These are phyloP conservation scores for Melanostoma scalare DNA, from an alignment of 2,888 invertebrate genomes.

Conservation along the genomic window DNA sequence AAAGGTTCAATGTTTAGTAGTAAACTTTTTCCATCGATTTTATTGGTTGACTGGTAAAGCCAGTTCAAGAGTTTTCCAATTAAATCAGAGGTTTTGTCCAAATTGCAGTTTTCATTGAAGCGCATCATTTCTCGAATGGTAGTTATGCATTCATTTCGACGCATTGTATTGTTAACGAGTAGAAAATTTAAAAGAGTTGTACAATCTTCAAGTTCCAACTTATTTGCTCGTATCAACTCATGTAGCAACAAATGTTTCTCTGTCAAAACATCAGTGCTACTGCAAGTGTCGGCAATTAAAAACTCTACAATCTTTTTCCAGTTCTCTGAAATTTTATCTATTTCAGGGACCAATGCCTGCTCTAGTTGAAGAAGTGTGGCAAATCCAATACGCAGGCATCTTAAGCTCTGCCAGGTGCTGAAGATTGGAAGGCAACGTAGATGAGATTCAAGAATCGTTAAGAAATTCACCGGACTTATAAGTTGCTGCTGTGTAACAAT, in stretches of 20 bases:
- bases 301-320: constrained; percentile 76
- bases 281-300: constrained; percentile 76
- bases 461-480: constrained; percentile 76
- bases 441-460: constrained; percentile 74
- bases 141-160: constrained; percentile 78
- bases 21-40: constrained; percentile 75
- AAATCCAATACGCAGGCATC: constrained; percentile 75
- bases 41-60: constrained; percentile 75
- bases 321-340: constrained; percentile 31
- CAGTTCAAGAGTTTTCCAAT: constrained; percentile 76
- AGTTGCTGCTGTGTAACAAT: constrained; percentile 75
- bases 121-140: constrained; percentile 77
- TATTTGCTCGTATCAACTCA: constrained; percentile 75
- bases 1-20: constrained; percentile 77
- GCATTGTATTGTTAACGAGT: constrained; percentile 75
- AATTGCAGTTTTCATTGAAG: constrained; percentile 75
- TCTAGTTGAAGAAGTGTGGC: constrained; percentile 75
- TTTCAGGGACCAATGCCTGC: constrained; percentile 48
- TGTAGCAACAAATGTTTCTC: constrained; percentile 78
- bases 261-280: constrained; percentile 74
- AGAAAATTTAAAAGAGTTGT: constrained; percentile 76
- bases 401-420: constrained; percentile 75
- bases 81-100: constrained; percentile 76
- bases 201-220: constrained; percentile 74
- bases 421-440: constrained; percentile 75